Conservation (phyloP, 2,888 invertebrate species). For the Euzophera pinguis region DNA sequence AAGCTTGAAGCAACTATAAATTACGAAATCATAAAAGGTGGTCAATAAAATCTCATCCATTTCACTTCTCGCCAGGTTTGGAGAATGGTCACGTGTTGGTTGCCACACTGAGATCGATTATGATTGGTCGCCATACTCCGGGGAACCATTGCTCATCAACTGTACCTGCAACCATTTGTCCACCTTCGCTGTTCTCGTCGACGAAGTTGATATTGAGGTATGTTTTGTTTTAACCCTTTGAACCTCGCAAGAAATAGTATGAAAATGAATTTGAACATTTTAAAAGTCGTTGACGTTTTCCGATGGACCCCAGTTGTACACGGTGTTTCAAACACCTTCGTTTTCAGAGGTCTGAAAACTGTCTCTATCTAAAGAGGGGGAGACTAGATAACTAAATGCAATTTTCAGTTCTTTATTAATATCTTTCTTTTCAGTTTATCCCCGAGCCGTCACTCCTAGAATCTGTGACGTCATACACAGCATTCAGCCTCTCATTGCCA, state of each 20-base stretch:
- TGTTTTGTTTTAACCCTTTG: conserved; percentile 22
- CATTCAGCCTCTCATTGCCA: conserved; percentile 91
- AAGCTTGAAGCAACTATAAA: no score
- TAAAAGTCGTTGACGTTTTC: no score
- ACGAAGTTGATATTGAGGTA: conserved; percentile 93
- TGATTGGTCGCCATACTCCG: conserved; percentile 76
- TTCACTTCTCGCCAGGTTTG: conserved; percentile 60
- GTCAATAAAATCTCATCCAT: background rate
- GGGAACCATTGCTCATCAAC: conserved; percentile 86
- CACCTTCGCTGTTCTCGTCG: conserved; percentile 94
- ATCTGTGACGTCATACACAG: conserved; percentile 93
- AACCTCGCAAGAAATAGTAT: background rate
- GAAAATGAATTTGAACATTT: no score
- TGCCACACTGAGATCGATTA: conserved; percentile 91
- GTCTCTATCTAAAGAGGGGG: no score
- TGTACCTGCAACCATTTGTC: conserved; percentile 96
- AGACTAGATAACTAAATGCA: no score
- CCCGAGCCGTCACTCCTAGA: conserved; percentile 92
- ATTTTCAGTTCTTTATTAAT: background rate
- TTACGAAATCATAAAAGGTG: no score
- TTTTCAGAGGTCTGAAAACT: no score
- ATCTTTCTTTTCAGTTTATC: conserved; percentile 80
- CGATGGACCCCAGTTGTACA: no score
- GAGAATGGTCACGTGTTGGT: conserved; percentile 94
- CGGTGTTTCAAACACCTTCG: no score